Evolutionary conservation across 2,113 vertebrate species (phyloP).

Genomic region (Daubentonia madagascariensis): DNA sequence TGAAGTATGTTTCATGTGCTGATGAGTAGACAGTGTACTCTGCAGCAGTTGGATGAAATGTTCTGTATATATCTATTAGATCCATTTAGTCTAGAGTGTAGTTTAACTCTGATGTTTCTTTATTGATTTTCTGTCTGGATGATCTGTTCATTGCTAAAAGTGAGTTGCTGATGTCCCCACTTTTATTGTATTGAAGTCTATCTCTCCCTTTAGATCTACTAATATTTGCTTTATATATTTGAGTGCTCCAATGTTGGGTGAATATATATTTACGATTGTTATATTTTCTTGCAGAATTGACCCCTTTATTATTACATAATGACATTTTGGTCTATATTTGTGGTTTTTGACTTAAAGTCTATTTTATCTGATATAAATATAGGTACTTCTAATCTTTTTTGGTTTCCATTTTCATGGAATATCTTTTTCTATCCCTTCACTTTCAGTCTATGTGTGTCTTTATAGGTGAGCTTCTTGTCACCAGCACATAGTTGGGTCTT

Average conservation of each 20-base stretch:
- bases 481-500: no score
- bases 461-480: no score
- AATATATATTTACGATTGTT: neutral
- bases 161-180: no score
- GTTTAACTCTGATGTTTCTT: no score
- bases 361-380: neutral
- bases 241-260: no score
- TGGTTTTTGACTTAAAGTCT: neutral
- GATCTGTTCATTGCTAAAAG: neutral
- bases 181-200: neutral
- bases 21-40: neutral
- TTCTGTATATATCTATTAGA: no score
- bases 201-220: neutral
- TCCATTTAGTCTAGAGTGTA: no score
- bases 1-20: neutral
- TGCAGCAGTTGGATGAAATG: no score
- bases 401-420: no score
- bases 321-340: neutral
- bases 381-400: neutral
- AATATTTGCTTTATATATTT: neutral
- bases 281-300: neutral
- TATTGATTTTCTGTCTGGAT: no score
- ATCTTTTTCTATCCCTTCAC: neutral
- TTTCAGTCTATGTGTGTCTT: neutral
- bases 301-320: neutral